Base-by-base conservation (phyloP, 2,797 vertebrate genomes). In the Acanthornis magna region DNA sequence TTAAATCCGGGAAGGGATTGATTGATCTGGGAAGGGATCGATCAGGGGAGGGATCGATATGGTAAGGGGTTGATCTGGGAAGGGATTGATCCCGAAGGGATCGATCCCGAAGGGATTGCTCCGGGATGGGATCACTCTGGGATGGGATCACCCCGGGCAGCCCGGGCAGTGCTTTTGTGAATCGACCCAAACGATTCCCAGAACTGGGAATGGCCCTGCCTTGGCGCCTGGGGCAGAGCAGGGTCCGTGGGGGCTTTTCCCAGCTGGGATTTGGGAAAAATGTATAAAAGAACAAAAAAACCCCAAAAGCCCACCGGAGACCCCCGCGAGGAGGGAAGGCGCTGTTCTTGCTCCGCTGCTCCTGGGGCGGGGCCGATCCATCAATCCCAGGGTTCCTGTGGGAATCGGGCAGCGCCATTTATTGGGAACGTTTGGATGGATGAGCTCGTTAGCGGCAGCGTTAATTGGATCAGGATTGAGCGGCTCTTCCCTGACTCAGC, bases 351-450 rank as follows among this genome's bases (percentile, higher is more conserved):
- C 58, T 47, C 8, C 10, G 48, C 54, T 32, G 42, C 15, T 53
- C 13, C 1, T 16, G 7, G 45, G 10, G n/a, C 0, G 6, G n/a
- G 23, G 45, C 5, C 2, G 20, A 67, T 81, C 16, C 3, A 71
- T 87, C 55, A 10, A 51, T 34, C n/a, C 54, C 16, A 3, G 54
- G 36, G 29, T 48, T 25, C 47, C 40, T 40, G 67, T 17, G 38
- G 51, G 54, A 70, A 74, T 51, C 23, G 25, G 62, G 40, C 22
- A 8, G 29, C 10, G 12, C 22, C 19, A 53, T 34, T 88, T 40
- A 13, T 53, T 8, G n/a, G 15, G 18, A 65, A 11, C 11, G 26
- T 29, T 12, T 10, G 45, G 63, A 80, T 30, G 16, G 74, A 78
- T 61, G 79, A 48, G 75, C 54, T 80, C 30, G 42, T 47, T 42